Conservation (phyloP, 92 coral and sea anemone species). For the Hydrozoanthus gracilis region DNA sequence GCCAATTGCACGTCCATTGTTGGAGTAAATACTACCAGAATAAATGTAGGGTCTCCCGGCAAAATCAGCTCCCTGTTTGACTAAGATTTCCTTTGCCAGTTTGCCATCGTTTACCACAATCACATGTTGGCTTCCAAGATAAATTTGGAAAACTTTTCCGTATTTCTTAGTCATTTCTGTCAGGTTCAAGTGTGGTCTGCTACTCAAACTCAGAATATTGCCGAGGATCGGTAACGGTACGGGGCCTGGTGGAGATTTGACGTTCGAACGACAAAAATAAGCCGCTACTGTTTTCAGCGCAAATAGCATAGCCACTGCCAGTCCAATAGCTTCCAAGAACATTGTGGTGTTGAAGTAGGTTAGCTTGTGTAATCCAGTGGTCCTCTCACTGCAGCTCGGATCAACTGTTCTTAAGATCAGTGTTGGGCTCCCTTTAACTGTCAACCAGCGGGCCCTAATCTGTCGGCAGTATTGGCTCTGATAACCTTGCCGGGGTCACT, state of each 20-base stretch:
- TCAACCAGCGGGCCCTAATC: constrained; percentile 35
- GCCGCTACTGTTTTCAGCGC: constrained; percentile 16
- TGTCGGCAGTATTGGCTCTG: constrained; percentile 31
- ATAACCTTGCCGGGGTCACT: constrained; percentile 44
- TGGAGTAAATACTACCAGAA: constrained; percentile 66
- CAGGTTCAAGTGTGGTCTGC: constrained; percentile 62
- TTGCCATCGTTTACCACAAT: constrained; percentile 75
- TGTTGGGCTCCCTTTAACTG: background rate
- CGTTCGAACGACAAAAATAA: constrained; percentile 8
- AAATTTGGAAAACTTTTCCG: constrained; percentile 80
- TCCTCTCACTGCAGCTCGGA: background rate
- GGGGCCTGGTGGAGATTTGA: constrained; percentile 72
- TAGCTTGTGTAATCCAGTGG: background rate
- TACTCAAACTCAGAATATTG: constrained; percentile 68
- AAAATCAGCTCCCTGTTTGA: constrained; percentile 67
- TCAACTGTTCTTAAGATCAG: constrained; percentile 4
- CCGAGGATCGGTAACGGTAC: constrained; percentile 75
- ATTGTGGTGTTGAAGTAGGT: background rate
- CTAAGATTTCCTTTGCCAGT: constrained; percentile 73
- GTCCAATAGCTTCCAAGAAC: constrained; percentile 15
- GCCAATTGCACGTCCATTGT: constrained; percentile 69
- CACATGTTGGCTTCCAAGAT: constrained; percentile 66
- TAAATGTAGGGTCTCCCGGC: constrained; percentile 83
- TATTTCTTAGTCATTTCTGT: constrained; percentile 64
- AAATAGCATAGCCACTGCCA: constrained; percentile 19